Base-by-base conservation (phyloP, 2,888 invertebrate species). In the Tanaodytes sp. region DNA sequence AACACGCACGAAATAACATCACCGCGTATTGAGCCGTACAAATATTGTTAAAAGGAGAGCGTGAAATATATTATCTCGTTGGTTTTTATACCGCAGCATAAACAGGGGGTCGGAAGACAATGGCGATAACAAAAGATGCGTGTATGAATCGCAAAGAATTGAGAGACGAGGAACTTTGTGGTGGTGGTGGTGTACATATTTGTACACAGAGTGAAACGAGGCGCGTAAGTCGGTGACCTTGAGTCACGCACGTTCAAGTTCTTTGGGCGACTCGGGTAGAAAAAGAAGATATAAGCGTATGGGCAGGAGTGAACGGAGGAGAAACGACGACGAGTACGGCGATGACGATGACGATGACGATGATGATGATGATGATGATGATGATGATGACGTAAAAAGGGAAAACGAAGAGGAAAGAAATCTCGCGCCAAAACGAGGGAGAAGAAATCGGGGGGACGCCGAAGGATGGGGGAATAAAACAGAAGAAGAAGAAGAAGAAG, bases 211-310 rank as follows among this genome's bases (percentile, higher is more conserved):
- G 46, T 55, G 20, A 39, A 52, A 52, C 51, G 42, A 58, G 52
- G 49, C 37, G 59, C 55, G 63, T 71, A 67, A 71, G 59, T 67
- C 67, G 67, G 67, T 71, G 67, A 67, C 71, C 71, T 71, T 67
- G 71, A 71, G 71, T 64, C 67, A 71, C 67, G 71, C 64, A 71
- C 57, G 31, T 45, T 58, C 58, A 58, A 57, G 61, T 49, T 49
- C 43, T 52, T 33, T 30, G n/a, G n/a, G n/a, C n/a, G n/a, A n/a
- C n/a, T n/a, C n/a, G n/a, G n/a, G n/a, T n/a, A n/a, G n/a, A n/a
- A n/a, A n/a, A n/a, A n/a, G n/a, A n/a, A n/a, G n/a, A n/a, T n/a
- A n/a, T n/a, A n/a, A n/a, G n/a, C n/a, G n/a, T n/a, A n/a, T n/a
- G n/a, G n/a, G n/a, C n/a, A n/a, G n/a, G n/a, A n/a, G n/a, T n/a